Base-by-base conservation (phyloP, 1,140 invertebrate genomes). In the Drosophila busckii region DNA sequence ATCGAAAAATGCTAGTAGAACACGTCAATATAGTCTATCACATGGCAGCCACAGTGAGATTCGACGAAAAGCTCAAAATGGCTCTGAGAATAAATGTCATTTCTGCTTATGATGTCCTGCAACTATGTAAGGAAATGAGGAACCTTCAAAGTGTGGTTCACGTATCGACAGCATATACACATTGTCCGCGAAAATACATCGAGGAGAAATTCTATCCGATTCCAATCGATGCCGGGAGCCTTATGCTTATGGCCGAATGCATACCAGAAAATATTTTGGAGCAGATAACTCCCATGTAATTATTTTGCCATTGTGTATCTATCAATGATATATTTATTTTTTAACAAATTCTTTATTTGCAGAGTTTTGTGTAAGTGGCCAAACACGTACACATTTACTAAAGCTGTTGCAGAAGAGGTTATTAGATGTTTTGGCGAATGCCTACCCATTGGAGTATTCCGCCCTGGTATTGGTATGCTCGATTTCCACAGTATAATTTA, bases 341-440 rank as follows among this genome's bases (percentile, higher is more conserved):
- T n/a, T n/a, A n/a, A n/a, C n/a, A n/a, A n/a, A n/a, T n/a, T n/a
- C n/a, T 15, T 8, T 17, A 7, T n/a, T 85, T 84, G 1, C 70
- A 91, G 90, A n/a, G 66, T 90, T 5, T 64, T 93, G 5, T 89
- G 89, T 4, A 88, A 90, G n/a, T 88, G 90, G 37, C 92, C 92
- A 0, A 93, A 93, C 66, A 92, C 92, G 0, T 93, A 93, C 54
- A 91, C 91, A 3, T 92, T 91, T 61, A 93, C 92, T 0, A 93
- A 93, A 85, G 91, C 91, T 0, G 76, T 93, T 2, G 90, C 92
- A 0, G 92, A 93, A 64, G 89, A 90, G 15, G 88, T 91, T 0
- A 70, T 93, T 0, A 86, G 89, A 25, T 84, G 86, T 17, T 87
- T 90, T 46, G 88, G 88, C 0, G 86, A 88, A 34, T 87, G 88